phyloP scores from a whole-genome alignment of 2,888 invertebrate species.

The Hydropsyche betteni region DNA sequence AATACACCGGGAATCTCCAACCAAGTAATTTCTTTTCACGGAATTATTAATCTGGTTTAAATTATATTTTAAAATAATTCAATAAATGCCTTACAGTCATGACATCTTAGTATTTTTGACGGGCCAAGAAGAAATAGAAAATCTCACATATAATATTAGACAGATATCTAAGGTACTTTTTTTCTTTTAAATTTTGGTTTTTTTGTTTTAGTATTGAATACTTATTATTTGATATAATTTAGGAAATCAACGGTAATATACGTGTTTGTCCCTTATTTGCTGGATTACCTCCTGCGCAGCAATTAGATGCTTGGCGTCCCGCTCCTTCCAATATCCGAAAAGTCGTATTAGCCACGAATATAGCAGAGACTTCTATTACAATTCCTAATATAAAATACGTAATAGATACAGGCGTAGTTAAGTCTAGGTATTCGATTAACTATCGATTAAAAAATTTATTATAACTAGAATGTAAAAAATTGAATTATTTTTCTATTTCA shows the following conservation, averaged over 20 bases:
- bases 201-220: too few relatives aligned
- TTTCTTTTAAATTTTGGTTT: background rate
- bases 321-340: conserved; percentile 82
- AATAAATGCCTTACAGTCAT: conserved; percentile 69
- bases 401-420: conserved; percentile 92
- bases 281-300: conserved; percentile 84
- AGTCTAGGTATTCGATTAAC: conserved; percentile 69
- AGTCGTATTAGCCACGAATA: conserved; percentile 94
- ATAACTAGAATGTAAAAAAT: background rate
- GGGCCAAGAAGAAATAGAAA: conserved; percentile 96
- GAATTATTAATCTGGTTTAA: conserved; percentile 25
- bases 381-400: conserved; percentile 92
- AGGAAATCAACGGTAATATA: conserved; percentile 70
- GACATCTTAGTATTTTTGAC: conserved; percentile 94
- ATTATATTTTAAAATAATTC: conserved; percentile 20
- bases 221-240: conserved; percentile 52
- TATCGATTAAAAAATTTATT: background rate
- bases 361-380: conserved; percentile 97
- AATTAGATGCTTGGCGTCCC: conserved; percentile 85
- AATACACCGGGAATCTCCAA: conserved; percentile 82
- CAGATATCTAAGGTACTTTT: conserved; percentile 71
- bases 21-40: conserved; percentile 68
- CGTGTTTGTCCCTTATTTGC: conserved; percentile 91
- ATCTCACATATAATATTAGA: conserved; percentile 78
- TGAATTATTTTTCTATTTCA: conserved; percentile 53